phyloP scores from a whole-genome alignment of 2,797 vertebrate genomes.

The Sebastes steindachneri region DNA sequence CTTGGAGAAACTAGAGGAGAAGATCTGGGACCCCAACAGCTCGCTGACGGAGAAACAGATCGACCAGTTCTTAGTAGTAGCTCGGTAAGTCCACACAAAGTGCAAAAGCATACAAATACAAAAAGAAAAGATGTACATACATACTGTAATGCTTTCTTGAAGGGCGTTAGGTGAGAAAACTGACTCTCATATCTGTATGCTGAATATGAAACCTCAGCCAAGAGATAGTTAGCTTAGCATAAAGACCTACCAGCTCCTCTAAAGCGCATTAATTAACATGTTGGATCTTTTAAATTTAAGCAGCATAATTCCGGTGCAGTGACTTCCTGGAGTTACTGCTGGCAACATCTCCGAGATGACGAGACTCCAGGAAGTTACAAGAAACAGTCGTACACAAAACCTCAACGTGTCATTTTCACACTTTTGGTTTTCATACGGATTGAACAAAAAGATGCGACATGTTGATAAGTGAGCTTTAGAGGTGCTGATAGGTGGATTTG shows the following conservation, averaged over 20 bases:
- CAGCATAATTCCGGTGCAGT: too few relatives aligned
- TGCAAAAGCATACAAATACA: neutral
- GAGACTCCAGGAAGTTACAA: too few relatives aligned
- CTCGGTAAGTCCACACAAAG: constrained; percentile 87
- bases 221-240: neutral
- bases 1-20: constrained; percentile 94
- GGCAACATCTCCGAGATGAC: too few relatives aligned
- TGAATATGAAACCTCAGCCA: neutral
- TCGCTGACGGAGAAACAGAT: constrained; percentile 96
- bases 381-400: too few relatives aligned
- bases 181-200: neutral
- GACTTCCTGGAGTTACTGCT: too few relatives aligned
- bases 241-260: neutral
- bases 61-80: constrained; percentile 97
- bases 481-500: neutral
- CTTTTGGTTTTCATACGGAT: neutral
- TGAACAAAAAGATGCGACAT: neutral
- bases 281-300: too few relatives aligned
- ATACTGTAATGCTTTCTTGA: neutral
- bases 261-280: neutral
- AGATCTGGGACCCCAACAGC: constrained; percentile 93
- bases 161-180: neutral
- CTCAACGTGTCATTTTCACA: too few relatives aligned
- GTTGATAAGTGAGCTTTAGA: neutral
- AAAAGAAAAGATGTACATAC: neutral